phyloP scores from a whole-genome alignment of 2,113 vertebrate genomes.

The Pedetes capensis region DNA sequence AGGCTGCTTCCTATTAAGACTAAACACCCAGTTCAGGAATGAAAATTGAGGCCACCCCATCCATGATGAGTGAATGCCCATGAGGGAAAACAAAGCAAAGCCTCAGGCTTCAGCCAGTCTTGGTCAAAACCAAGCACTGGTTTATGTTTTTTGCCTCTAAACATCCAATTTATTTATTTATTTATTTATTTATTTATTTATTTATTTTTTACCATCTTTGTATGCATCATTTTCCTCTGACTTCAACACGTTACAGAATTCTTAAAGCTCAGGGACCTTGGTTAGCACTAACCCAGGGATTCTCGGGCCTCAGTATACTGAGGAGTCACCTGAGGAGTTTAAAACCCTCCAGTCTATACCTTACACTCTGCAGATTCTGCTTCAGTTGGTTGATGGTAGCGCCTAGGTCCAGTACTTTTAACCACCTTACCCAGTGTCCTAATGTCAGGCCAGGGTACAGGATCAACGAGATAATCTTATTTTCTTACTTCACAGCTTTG shows the following conservation, averaged over 20 bases:
- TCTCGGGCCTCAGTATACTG: not conserved
- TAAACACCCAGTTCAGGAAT: conserved; percentile 14
- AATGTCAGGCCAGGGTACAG: not conserved
- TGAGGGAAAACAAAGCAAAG: not conserved
- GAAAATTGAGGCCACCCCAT: not conserved
- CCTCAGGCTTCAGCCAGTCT: not conserved
- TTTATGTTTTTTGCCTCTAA: conserved; percentile 20
- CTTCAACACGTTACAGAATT: not conserved
- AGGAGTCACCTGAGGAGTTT: not conserved
- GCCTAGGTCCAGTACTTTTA: not conserved
- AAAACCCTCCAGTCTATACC: not conserved
- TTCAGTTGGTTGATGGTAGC: not conserved
- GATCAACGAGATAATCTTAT: not conserved
- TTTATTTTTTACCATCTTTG: not conserved
- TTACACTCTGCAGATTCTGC: not conserved
- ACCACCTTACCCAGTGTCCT: not conserved
- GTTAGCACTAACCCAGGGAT: not conserved
- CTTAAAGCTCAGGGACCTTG: not conserved
- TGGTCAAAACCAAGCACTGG: not conserved
- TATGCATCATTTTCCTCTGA: not conserved
- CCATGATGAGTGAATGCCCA: not conserved
- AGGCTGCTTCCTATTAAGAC: conserved; percentile 48
- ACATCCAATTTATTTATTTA: conserved; percentile 43
- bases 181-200: no score
- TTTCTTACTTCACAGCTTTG: not conserved